Conservation (phyloP, 2,113 vertebrate species). For the Eira barbara region DNA sequence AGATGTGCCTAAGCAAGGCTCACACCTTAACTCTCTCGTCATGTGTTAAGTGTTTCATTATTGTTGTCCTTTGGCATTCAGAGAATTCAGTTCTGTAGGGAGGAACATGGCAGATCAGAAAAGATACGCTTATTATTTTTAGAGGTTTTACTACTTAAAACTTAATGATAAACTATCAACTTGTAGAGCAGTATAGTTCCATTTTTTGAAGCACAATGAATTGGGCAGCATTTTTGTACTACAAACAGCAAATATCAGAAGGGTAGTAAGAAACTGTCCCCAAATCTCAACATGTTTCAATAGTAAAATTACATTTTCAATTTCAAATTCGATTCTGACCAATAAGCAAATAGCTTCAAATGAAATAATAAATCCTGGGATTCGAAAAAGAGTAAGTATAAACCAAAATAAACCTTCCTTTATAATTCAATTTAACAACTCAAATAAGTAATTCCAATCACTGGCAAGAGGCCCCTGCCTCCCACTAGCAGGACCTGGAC, state of each 20-base stretch:
- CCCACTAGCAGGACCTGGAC: not conserved
- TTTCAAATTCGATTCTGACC: not conserved
- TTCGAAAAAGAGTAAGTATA: not conserved
- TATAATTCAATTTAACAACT: not conserved
- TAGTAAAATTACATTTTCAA: not conserved
- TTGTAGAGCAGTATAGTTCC: not conserved
- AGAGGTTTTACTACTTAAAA: not conserved
- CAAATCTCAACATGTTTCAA: not conserved
- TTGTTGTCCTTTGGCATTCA: not conserved
- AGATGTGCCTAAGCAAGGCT: fast-evolving
- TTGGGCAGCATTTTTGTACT: not conserved
- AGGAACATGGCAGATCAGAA: not conserved
- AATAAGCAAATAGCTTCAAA: not conserved
- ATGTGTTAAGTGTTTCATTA: fast-evolving
- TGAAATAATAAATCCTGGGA: not conserved
- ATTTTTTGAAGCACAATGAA: not conserved
- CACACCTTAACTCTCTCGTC: not conserved
- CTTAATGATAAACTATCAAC: not conserved
- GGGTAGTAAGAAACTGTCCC: not conserved
- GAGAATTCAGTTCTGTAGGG: not conserved
- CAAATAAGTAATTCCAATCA: not conserved
- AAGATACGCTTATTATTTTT: not conserved
- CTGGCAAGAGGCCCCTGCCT: not conserved
- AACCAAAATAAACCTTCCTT: not conserved
- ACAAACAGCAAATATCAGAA: not conserved